Base-by-base conservation (phyloP, 2,797 vertebrate species). In the Artibeus lituratus region DNA sequence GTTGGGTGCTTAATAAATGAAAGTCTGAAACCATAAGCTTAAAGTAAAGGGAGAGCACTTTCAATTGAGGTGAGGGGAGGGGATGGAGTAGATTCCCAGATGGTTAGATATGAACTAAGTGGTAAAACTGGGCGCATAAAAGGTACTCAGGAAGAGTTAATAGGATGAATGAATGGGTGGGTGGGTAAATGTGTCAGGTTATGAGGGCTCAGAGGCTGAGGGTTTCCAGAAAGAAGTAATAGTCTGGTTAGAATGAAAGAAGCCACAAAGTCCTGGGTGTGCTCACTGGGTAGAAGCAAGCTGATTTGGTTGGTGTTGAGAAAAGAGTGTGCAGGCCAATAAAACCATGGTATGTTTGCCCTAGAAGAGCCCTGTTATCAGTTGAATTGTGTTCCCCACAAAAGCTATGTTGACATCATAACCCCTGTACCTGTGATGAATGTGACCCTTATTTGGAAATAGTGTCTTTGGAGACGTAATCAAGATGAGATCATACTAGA, bases 401-500 rank as follows among this genome's bases (percentile, higher is more conserved):
- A 37, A 35, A 44, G 16, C 53, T 18, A 32, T 32, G 5, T 1
- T 62, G 57, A 74, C 57, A 5, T 51, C 26, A 39, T 94, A 84
- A 65, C 15, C 11, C 44, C 22, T 5, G 9, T 24, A 65, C 39
- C 32, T 47, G n/a, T 15, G 55, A 83, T 26, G 49, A 83, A 35
- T 35, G 18, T n/a, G 57, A 32, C 62, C 69, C 55, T 91, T 70
- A 51, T 83, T 95, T 92, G 74, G 77, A 96, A 95, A 76, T 18
- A 78, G 10, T 18, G 15, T 89, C 26, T 92, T 90, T 90, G 59
- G 14, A 72, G 29, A 77, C 69, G 19, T 53, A 59, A 51, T 82
- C 78, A 70, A 80, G 21, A 42, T 37, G 42, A 73, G 19, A 32
- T 69, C 69, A 78, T 35, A 42, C n/a, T 90, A 3, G 26, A 42